Base-by-base conservation (phyloP, 1,140 invertebrate genomes). In the Psix sp. region DNA sequence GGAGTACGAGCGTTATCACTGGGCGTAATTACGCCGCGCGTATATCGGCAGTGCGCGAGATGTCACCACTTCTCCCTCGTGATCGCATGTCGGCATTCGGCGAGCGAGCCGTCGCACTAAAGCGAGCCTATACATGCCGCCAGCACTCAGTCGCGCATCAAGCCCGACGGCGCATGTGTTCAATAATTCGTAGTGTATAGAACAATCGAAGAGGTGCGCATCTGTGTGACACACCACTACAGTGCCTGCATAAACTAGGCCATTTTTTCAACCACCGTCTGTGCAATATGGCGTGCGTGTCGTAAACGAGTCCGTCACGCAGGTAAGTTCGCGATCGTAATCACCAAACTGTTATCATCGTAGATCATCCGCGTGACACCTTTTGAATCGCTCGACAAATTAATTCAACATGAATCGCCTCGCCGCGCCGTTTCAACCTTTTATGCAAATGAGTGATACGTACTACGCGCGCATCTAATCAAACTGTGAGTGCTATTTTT, bases 251-350 rank as follows among this genome's bases (percentile, higher is more conserved):
- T 52, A 57, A 67, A 57, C 45, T 57, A 67, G 63, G 63, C 63
- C 63, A 67, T 67, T 59, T 67, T 66, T 63, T 36, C 20, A 51
- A 35, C 45, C 43, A 59, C 20, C 43, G 54, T 46, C 10, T 54
- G 63, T 43, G 36, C 52, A 67, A 67, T 67, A 67, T 67, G 63
- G 52, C 63, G 63, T 67, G 52, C 52, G 21, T 59, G 52, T 57
- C 39, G 38, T 49, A 45, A 67, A 35, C 29, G 10, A 48, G 10
- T 15, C 16, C 52, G 52, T 49, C 33, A 35, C 63, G 63, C 63
- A 67, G 63, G 63, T 57, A 57, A 67, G 63, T 10, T 7, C 2
- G n/a, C 7, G 2, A 7, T 7, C 1, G n/a, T 10, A 29, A 3
- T n/a, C 6, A 29, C 26, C 26, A n/a, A n/a, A n/a, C n/a, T n/a